phyloP scores from a whole-genome alignment of 1,140 invertebrate genomes.

The Leptoteleia sp. region DNA sequence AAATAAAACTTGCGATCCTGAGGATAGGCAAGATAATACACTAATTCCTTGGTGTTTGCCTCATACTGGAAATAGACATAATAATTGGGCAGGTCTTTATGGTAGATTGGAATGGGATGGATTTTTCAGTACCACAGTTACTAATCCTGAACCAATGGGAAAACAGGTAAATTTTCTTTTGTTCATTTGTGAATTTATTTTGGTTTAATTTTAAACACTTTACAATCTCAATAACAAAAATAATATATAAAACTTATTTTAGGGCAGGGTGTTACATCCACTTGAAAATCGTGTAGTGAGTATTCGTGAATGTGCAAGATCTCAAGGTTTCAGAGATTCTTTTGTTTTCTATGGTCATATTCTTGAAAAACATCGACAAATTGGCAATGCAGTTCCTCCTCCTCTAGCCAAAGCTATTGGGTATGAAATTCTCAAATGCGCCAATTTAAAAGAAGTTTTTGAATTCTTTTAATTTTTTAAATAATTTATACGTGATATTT shows the following conservation, averaged over 20 bases:
- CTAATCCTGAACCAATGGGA: slow-evolving; percentile 95
- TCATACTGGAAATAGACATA: slow-evolving; percentile 92
- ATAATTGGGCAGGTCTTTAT: slow-evolving; percentile 90
- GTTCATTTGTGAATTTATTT: neutral
- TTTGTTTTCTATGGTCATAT: slow-evolving; percentile 89
- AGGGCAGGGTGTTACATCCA: slow-evolving; percentile 88
- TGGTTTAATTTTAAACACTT: too few relatives aligned
- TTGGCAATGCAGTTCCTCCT: slow-evolving; percentile 94
- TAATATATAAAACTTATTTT: neutral
- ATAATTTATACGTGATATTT: too few relatives aligned
- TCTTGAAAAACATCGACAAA: slow-evolving; percentile 91
- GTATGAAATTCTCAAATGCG: slow-evolving; percentile 85
- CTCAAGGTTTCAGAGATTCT: slow-evolving; percentile 92
- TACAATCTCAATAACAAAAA: too few relatives aligned
- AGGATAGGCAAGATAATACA: slow-evolving; percentile 91
- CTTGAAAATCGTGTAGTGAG: slow-evolving; percentile 90
- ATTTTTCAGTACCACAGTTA: slow-evolving; percentile 92
- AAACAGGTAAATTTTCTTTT: slow-evolving; percentile 86
- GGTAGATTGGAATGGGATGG: slow-evolving; percentile 91
- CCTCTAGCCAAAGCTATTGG: slow-evolving; percentile 89
- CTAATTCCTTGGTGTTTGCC: slow-evolving; percentile 95
- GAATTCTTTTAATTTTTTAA: slow-evolving; percentile 18
- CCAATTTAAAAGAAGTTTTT: slow-evolving; percentile 63
- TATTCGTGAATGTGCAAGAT: slow-evolving; percentile 85
- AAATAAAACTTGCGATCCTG: slow-evolving; percentile 85